phyloP scores from a whole-genome alignment of 2,797 vertebrate genomes.

The Macrochelys suwanniensis region DNA sequence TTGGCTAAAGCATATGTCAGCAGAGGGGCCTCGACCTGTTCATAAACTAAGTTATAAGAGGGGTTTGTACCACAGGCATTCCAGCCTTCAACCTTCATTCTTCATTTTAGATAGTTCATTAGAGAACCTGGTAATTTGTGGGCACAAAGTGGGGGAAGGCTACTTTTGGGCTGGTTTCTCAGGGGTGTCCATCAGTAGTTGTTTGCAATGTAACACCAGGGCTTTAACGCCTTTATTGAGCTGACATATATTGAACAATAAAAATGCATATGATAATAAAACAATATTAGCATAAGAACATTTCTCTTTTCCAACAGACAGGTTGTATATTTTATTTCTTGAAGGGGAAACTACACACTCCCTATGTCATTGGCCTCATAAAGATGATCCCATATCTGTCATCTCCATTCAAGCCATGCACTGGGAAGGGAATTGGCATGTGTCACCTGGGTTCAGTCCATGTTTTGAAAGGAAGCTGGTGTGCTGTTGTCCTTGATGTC shows the following conservation, averaged over 20 bases:
- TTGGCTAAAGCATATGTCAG: background rate
- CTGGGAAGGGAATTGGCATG: background rate
- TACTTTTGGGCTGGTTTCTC: conserved; percentile 27
- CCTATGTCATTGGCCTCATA: background rate
- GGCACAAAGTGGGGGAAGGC: background rate
- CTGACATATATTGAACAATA: conserved; percentile 12
- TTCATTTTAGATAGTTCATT: background rate
- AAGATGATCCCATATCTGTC: background rate
- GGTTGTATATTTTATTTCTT: background rate
- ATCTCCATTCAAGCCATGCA: background rate
- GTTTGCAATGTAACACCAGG: conserved; percentile 12
- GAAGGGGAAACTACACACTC: background rate
- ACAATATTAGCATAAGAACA: background rate
- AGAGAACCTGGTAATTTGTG: background rate
- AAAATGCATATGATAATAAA: background rate
- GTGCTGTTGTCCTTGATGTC: background rate
- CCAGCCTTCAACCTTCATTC: background rate
- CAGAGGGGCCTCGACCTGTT: background rate
- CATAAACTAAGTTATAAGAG: background rate
- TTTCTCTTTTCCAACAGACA: background rate
- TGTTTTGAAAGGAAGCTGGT: conserved; percentile 8
- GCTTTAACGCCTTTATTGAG: conserved; percentile 9
- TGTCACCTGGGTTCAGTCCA: background rate
- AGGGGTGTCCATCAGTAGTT: conserved; percentile 42
- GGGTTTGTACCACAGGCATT: background rate